phyloP scores from a whole-genome alignment of 2,888 invertebrate species.

The Bhutanitis thaidina region DNA sequence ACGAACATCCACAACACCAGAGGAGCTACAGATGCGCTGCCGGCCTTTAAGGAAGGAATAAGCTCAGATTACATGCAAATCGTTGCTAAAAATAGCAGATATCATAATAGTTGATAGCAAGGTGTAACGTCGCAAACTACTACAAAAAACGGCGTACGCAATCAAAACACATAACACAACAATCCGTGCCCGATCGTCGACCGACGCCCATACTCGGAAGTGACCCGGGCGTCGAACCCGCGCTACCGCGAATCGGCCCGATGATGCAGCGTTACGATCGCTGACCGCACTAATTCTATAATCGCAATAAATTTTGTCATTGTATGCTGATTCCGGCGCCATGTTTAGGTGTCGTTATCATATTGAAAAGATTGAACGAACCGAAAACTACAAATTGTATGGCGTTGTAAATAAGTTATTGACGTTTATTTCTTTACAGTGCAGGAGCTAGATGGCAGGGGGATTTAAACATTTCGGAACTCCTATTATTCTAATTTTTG shows the following conservation, averaged over 20 bases:
- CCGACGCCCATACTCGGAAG: conserved; percentile 56
- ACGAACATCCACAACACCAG: no score
- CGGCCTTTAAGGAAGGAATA: no score
- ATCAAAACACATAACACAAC: conserved; percentile 32
- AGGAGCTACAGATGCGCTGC: no score
- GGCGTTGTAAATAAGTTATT: conserved; percentile 7
- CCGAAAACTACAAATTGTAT: not conserved
- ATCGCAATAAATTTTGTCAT: conserved; percentile 15
- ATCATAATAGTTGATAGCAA: no score
- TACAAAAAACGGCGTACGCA: conserved; percentile 20
- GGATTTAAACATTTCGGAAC: no score
- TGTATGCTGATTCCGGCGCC: conserved; percentile 19
- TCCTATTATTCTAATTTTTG: no score
- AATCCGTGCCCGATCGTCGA: conserved; percentile 27
- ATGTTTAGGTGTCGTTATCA: conserved; percentile 8
- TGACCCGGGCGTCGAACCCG: conserved; percentile 55
- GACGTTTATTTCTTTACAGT: not conserved
- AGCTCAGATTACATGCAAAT: no score
- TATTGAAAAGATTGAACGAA: not conserved
- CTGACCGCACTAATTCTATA: conserved; percentile 28
- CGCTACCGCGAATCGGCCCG: conserved; percentile 41
- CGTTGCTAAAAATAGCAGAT: no score
- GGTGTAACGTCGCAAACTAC: not conserved
- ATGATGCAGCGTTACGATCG: conserved; percentile 24
- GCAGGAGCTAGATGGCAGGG: no score